Conservation (phyloP, 2,113 vertebrate species). For the Machaerirhynchus nigripectus region DNA sequence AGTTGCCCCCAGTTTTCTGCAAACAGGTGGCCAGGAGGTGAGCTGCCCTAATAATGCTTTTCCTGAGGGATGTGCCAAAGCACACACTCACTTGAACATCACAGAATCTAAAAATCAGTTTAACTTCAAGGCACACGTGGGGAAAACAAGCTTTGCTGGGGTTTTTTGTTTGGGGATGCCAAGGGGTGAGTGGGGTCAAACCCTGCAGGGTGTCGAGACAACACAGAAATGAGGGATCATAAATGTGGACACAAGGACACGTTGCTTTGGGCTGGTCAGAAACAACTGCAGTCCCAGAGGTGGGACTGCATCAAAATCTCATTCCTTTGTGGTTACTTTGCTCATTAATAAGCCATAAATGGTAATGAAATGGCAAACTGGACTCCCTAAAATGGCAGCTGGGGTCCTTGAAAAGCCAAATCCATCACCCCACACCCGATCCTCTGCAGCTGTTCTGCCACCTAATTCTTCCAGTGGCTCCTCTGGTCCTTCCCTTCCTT, state of each 20-base stretch:
- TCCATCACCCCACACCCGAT: background rate
- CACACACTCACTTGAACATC: background rate
- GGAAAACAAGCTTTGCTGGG: background rate
- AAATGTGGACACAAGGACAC: fast-evolving
- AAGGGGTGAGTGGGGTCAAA: background rate
- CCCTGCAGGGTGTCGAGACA: background rate
- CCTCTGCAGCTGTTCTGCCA: background rate
- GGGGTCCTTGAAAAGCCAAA: background rate
- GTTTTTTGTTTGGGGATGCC: background rate
- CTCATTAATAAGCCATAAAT: background rate
- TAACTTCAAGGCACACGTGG: fast-evolving
- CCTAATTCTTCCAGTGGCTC: background rate
- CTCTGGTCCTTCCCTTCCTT: background rate
- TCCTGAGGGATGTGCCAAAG: background rate
- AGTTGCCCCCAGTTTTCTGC: background rate
- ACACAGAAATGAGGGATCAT: background rate
- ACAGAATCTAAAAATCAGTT: background rate
- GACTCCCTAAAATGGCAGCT: background rate
- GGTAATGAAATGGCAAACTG: background rate
- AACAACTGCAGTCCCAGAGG: background rate
- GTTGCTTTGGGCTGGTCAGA: background rate
- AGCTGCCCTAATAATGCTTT: background rate
- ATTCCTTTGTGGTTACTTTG: background rate
- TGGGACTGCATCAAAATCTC: background rate
- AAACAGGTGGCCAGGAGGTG: background rate